A percentile compares a stretch with the other conserved stretches of the same genome.
Conservation (phyloP, 2,797 vertebrate genomes). For the Muraenolepis orangiensis region DNA sequence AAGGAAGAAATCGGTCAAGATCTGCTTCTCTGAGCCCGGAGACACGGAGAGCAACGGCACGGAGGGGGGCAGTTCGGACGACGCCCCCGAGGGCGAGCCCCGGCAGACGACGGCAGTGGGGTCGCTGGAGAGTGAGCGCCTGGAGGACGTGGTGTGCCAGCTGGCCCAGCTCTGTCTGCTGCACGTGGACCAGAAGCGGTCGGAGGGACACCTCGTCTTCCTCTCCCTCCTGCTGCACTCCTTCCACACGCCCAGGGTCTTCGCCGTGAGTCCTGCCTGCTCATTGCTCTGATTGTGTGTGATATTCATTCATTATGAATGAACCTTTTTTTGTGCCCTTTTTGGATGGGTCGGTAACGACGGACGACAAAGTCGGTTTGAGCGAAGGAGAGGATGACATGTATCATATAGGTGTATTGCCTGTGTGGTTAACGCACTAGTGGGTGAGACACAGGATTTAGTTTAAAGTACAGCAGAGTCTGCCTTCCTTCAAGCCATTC, state of each 20-base stretch:
- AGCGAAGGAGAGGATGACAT: too few relatives aligned
- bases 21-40: conserved; percentile 78
- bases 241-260: conserved; percentile 84
- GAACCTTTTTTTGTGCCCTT: background rate
- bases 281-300: background rate
- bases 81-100: conserved; percentile 40
- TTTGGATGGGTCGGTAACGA: background rate
- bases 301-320: background rate
- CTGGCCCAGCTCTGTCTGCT: conserved; percentile 85
- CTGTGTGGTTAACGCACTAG: too few relatives aligned
- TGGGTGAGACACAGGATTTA: background rate
- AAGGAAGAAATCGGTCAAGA: conserved; percentile 76
- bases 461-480: background rate
- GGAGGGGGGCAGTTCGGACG: conserved; percentile 36
- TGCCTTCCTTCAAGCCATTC: background rate
- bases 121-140: conserved; percentile 71
- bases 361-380: background rate
- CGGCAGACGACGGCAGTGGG: conserved; percentile 44
- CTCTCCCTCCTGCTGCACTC: conserved; percentile 82
- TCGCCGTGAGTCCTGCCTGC: conserved; percentile 63
- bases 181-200: conserved; percentile 81
- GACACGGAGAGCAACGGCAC: conserved; percentile 54
- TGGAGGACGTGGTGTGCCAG: conserved; percentile 87
- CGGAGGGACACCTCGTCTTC: conserved; percentile 88
- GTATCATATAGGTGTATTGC: too few relatives aligned